Base-by-base conservation (phyloP, 1,140 invertebrate species). In the Cydia amplana region DNA sequence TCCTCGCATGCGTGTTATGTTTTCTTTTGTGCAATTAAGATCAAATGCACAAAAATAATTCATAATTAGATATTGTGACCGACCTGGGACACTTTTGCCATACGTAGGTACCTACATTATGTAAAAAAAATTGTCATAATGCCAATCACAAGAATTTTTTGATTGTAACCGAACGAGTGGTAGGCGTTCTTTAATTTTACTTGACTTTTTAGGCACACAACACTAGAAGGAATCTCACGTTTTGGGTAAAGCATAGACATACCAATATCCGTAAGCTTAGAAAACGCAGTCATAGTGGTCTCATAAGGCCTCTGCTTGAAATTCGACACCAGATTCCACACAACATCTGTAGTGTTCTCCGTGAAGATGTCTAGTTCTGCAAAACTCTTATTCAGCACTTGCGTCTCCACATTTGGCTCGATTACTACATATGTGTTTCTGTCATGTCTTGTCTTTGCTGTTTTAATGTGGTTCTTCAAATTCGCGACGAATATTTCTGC, bases 321-420 rank as follows among this genome's bases (percentile, higher is more conserved):
- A 88, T 96, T 96, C 32, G 94, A 94, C 7, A 96, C 94, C 82
- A 97, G 94, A 82, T 94, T 95, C 96, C 96, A 95, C 14, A 96
- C 93, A 72, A 94, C 94, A 89, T 95, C 91, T 0, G 95, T 93
- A 7, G 94, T 92, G 78, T 95, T 94, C 72, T 97, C 96, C 77
- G 95, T 94, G 93, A 97, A 96, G 46, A 98, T 93, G 82, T 97
- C 95, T 43, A 98, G 92, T 82, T 98, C 97, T 40, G 96, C 96
- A 85, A 98, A 98, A 0, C 97, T 98, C 84, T 95, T 96, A 75
- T 96, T 95, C 63, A 98, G 83, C 43, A 95, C 94, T 82, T 96
- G 94, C n/a, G 94, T 93, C 77, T 95, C 95, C 64, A 92, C 93
- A 80, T 94, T 95, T 4, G 94, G 90, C 79, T 96, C 94, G 5